Conservation (phyloP, 2,888 invertebrate genomes). For the Aporophyla nigra region DNA sequence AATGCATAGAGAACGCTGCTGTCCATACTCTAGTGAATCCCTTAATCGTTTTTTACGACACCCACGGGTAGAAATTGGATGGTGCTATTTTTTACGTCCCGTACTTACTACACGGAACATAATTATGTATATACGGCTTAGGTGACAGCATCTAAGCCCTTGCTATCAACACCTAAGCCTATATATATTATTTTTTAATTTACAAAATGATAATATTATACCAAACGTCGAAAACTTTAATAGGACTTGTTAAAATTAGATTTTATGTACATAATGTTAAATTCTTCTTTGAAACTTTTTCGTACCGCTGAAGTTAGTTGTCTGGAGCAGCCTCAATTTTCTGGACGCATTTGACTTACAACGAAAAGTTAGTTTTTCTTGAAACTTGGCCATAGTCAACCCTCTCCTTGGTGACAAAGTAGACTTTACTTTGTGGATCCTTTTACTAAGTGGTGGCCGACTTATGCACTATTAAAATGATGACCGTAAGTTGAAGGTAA, state of each 20-base stretch:
- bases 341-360: conserved; percentile 54
- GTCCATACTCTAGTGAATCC: too few species aligned
- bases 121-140: too few species aligned
- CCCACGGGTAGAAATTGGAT: too few species aligned
- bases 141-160: not conserved
- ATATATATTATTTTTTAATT: not conserved
- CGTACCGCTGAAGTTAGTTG: conserved; percentile 43
- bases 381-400: conserved; percentile 41
- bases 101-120: too few species aligned
- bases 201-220: conserved; percentile 52
- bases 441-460: conserved; percentile 27
- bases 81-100: too few species aligned
- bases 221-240: conserved; percentile 45
- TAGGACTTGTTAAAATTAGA: conserved; percentile 51
- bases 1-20: too few species aligned
- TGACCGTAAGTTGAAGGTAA: conserved; percentile 7
- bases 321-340: conserved; percentile 43
- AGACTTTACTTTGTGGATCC: conserved; percentile 27
- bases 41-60: too few species aligned
- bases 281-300: conserved; percentile 52
- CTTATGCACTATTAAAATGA: conserved; percentile 1
- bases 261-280: conserved; percentile 50
- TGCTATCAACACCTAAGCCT: not conserved
- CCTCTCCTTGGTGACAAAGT: conserved; percentile 3
- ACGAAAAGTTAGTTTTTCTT: conserved; percentile 58